Base-by-base conservation (phyloP, 2,888 invertebrate species). In the Callosobruchus maculatus region DNA sequence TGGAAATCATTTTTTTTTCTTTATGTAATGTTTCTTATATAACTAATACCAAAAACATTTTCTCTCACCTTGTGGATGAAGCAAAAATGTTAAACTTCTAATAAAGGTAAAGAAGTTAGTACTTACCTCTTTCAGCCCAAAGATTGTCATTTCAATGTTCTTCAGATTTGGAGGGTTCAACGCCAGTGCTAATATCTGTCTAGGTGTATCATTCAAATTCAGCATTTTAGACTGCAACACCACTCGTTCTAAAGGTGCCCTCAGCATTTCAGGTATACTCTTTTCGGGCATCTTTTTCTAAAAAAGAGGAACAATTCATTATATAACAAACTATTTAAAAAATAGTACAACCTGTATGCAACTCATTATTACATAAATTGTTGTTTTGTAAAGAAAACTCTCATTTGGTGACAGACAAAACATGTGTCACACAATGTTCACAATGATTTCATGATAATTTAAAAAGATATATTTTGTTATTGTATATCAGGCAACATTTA, bases 121-220 rank as follows among this genome's bases (percentile, higher is more conserved):
- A 70, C 70, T 67, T 74, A 81, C 93, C 89, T 95, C 95, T 89
- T 97, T 98, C 2, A 98, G 88, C 68, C 92, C 88, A n/a, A 96
- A 89, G 78, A 98, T 90, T 0, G 97, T 96, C 73, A 92, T 90
- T 76, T 93, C 91, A 79, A 98, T 94, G 83, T 95, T 95, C 22
- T 90, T 90, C 67, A 96, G 88, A 84, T 95, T 92, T 0, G 98
- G 98, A 20, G 97, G 96, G 81, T 95, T 93, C 86, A 98, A 89
- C 0, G 97, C 95, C 31, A 95, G 87, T 0, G 94, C 96, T 0
- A 98, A 88, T 30, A 98, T 90, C 31, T 93, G 92, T 67, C 89
- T 89, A 49, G 95, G 94, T 0, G 95, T 93, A 76, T 91, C 89
- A 21, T 94, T 95, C 90, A 97, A 92, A 70, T 96, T 91, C 71